Evolutionary conservation across 2,888 invertebrate genomes (phyloP).

Genomic region (Oligia fasciuncula): DNA sequence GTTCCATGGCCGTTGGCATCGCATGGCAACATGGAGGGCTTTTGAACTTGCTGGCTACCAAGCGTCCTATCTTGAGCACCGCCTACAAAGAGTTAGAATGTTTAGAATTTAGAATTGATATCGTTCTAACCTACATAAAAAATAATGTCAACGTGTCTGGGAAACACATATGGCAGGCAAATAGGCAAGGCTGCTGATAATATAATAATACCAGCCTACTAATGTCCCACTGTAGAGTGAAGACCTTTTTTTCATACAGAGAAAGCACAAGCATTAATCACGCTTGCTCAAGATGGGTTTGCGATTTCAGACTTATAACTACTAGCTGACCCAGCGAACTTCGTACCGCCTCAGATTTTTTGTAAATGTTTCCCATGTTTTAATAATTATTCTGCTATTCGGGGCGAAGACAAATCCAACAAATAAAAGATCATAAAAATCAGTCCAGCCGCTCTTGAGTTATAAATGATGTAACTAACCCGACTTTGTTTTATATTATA

Average conservation of each 20-base stretch:
- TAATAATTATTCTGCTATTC: too few relatives aligned
- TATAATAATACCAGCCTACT: neutral
- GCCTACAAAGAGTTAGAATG: constrained; percentile 70
- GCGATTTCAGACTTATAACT: neutral
- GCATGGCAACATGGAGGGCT: constrained; percentile 67
- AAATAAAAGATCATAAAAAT: too few relatives aligned
- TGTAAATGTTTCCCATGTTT: too few relatives aligned
- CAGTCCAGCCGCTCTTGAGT: too few relatives aligned
- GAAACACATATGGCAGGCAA: neutral
- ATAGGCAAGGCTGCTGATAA: neutral
- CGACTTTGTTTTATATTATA: too few relatives aligned
- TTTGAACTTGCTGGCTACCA: constrained; percentile 70
- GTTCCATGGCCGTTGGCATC: constrained; percentile 78
- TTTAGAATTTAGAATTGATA: neutral
- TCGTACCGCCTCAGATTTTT: too few relatives aligned
- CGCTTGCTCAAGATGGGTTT: neutral
- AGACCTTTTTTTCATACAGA: neutral
- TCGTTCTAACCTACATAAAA: neutral
- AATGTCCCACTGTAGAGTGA: neutral
- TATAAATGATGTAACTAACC: too few relatives aligned
- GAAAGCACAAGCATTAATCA: neutral
- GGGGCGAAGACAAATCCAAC: too few relatives aligned
- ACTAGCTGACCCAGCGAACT: too few relatives aligned
- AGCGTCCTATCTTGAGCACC: constrained; percentile 78
- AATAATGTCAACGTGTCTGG: neutral